Evolutionary conservation across 2,797 vertebrate species (phyloP).

Genomic region (Choloepus didactylus): DNA sequence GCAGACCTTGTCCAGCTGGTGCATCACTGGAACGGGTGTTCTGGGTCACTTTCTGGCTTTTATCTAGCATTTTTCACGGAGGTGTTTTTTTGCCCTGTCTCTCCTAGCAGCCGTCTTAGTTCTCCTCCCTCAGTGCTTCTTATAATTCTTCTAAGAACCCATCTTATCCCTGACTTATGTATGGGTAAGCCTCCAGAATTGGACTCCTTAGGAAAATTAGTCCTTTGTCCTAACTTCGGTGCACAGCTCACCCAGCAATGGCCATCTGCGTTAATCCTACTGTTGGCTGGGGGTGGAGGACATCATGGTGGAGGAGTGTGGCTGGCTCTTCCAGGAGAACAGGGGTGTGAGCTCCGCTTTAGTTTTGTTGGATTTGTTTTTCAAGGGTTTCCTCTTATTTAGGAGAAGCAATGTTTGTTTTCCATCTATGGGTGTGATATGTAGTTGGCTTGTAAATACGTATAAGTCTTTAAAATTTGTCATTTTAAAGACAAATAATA

Average conservation of each 20-base stretch:
- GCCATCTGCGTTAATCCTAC: neutral
- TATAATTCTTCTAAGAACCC: neutral
- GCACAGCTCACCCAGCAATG: neutral
- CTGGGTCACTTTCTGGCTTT: no score
- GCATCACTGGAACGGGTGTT: no score
- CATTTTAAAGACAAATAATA: neutral
- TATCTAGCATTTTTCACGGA: no score
- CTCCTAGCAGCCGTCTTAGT: no score
- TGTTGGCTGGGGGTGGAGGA: neutral
- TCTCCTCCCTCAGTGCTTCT: neutral
- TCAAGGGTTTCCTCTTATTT: neutral
- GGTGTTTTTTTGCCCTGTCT: no score
- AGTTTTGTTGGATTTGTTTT: neutral
- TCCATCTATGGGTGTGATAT: neutral
- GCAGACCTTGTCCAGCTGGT: no score
- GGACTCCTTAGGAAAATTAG: neutral
- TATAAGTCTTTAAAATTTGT: neutral
- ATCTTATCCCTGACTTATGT: neutral
- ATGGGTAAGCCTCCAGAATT: neutral
- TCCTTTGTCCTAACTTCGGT: neutral
- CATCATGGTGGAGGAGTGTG: fast-evolving
- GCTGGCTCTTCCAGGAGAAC: neutral
- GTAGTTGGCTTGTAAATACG: neutral
- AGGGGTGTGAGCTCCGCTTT: neutral
- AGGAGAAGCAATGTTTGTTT: neutral